Evolutionary conservation across 2,888 invertebrate genomes (phyloP).

Genomic region (Tenthredo livida): DNA sequence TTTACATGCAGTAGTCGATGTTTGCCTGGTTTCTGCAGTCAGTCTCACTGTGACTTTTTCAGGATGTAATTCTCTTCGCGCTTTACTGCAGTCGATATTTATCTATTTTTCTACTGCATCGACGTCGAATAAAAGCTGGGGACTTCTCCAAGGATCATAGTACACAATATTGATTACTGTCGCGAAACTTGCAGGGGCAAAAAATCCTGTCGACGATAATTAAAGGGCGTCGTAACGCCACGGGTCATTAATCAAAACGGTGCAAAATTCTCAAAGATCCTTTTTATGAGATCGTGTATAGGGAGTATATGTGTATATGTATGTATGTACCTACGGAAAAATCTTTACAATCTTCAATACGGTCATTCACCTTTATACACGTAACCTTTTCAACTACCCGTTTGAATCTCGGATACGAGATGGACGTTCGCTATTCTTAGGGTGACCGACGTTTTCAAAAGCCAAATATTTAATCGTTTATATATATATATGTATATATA

Average conservation of each 20-base stretch:
- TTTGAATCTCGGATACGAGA: not conserved
- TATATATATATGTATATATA: too few species aligned
- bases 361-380: not conserved
- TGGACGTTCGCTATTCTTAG: slow-evolving; percentile 3
- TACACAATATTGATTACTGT: slow-evolving; percentile 3
- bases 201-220: slow-evolving; percentile 19
- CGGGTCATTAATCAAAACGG: slow-evolving; percentile 21
- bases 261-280: not conserved
- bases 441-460: not conserved
- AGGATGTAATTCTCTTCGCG: not conserved
- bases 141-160: not conserved
- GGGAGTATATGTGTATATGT: not conserved
- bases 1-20: slow-evolving; percentile 33
- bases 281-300: not conserved
- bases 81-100: not conserved
- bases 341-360: slow-evolving; percentile 13
- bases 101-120: not conserved
- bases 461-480: slow-evolving; percentile 18
- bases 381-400: slow-evolving; percentile 12
- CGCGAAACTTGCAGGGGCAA: not conserved
- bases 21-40: slow-evolving; percentile 19
- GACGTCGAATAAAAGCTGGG: not conserved
- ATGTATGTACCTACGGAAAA: not conserved
- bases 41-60: not conserved
- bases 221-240: slow-evolving; percentile 13